phyloP scores from a whole-genome alignment of 2,888 invertebrate genomes.

The Pogonocherus hispidulus region DNA sequence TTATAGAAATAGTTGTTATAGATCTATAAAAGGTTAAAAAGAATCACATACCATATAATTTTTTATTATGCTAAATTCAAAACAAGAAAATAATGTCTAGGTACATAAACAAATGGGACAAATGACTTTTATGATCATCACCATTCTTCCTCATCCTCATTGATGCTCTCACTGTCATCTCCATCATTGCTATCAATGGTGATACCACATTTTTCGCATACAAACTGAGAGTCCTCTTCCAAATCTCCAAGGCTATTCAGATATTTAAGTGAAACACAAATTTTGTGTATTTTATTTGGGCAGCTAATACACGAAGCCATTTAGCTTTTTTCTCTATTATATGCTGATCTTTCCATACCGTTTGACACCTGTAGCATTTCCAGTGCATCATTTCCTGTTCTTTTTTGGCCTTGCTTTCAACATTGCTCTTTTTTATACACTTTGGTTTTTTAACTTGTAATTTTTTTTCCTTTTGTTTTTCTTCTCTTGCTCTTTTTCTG shows the following conservation, averaged over 20 bases:
- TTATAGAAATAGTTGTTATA: too few relatives aligned
- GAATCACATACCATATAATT: too few relatives aligned
- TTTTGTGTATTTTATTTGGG: too few relatives aligned
- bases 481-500: slow-evolving; percentile 26
- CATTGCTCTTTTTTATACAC: slow-evolving; percentile 9
- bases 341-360: slow-evolving; percentile 17
- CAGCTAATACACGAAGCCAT: slow-evolving; percentile 30
- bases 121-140: too few relatives aligned
- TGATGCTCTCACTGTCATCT: neutral
- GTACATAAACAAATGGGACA: too few relatives aligned
- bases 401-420: slow-evolving; percentile 10
- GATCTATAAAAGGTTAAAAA: too few relatives aligned
- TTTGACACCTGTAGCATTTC: slow-evolving; percentile 9
- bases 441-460: slow-evolving; percentile 22
- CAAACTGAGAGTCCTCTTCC: neutral
- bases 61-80: too few relatives aligned
- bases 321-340: slow-evolving; percentile 23
- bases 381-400: slow-evolving; percentile 17
- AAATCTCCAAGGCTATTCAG: neutral
- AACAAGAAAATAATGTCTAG: too few relatives aligned
- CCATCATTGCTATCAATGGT: neutral
- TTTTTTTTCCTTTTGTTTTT: neutral
- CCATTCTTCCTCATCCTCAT: neutral
- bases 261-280: slow-evolving; percentile 8
- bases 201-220: neutral